Conservation (phyloP, 2,888 invertebrate genomes). For the Melinaea menophilus region DNA sequence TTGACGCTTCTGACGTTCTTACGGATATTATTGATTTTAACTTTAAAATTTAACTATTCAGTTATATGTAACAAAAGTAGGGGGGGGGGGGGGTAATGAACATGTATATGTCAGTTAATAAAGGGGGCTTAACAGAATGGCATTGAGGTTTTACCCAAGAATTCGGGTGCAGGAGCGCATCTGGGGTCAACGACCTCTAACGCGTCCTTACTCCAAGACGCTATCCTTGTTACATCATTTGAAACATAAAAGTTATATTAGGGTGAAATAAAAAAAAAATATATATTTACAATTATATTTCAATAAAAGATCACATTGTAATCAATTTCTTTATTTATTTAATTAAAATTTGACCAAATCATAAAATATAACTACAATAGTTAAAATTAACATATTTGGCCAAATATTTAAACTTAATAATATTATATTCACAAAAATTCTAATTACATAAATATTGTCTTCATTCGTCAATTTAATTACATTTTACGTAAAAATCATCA, state of each 20-base stretch:
- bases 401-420: too few species aligned
- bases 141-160: constrained; percentile 53
- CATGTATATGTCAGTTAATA: too few species aligned
- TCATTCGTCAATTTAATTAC: constrained; percentile 7
- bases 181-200: constrained; percentile 35
- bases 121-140: neutral
- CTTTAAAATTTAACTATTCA: too few species aligned
- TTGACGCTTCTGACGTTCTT: constrained; percentile 43
- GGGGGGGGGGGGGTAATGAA: too few species aligned
- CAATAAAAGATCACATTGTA: constrained; percentile 19
- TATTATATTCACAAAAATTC: too few species aligned
- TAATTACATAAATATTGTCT: constrained; percentile 3
- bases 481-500: neutral
- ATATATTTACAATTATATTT: constrained; percentile 19
- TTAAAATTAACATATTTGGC: too few species aligned
- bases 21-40: constrained; percentile 31
- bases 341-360: too few species aligned
- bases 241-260: too few species aligned
- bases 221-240: constrained; percentile 30
- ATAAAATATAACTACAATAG: too few species aligned
- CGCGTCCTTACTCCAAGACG: constrained; percentile 35
- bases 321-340: constrained; percentile 20
- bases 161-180: constrained; percentile 49
- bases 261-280: constrained; percentile 8
- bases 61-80: too few species aligned